phyloP scores from a whole-genome alignment of 2,888 invertebrate genomes.

The Philaethria dido region DNA sequence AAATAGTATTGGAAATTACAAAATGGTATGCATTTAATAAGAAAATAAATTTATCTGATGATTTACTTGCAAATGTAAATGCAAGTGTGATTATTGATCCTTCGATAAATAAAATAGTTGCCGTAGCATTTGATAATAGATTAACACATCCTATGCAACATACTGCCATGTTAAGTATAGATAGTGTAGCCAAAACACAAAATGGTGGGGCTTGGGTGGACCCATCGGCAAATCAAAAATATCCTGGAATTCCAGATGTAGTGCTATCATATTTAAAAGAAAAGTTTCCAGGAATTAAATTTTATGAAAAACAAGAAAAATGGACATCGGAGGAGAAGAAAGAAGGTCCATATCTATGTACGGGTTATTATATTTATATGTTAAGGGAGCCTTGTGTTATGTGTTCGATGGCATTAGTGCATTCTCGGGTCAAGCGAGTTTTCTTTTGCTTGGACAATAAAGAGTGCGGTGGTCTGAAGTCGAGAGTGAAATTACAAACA shows the following conservation, averaged over 20 bases:
- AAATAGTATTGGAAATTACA: slow-evolving; percentile 82
- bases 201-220: slow-evolving; percentile 88
- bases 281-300: slow-evolving; percentile 61
- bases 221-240: slow-evolving; percentile 26
- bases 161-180: slow-evolving; percentile 92
- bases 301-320: slow-evolving; percentile 68
- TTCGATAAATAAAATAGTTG: slow-evolving; percentile 84
- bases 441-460: slow-evolving; percentile 87
- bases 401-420: slow-evolving; percentile 97
- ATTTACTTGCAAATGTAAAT: slow-evolving; percentile 53
- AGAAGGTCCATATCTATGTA: slow-evolving; percentile 90
- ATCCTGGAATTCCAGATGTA: slow-evolving; percentile 69
- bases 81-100: slow-evolving; percentile 90
- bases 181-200: slow-evolving; percentile 92
- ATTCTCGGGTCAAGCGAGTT: slow-evolving; percentile 92
- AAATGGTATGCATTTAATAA: slow-evolving; percentile 54
- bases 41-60: slow-evolving; percentile 35
- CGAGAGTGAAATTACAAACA: slow-evolving; percentile 89
- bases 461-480: slow-evolving; percentile 88
- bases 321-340: slow-evolving; percentile 50
- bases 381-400: slow-evolving; percentile 95
- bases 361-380: slow-evolving; percentile 93
- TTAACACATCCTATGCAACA: slow-evolving; percentile 90
- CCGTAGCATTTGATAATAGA: slow-evolving; percentile 85
- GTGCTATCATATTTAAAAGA: slow-evolving; percentile 63